A percentile compares a stretch with the other conserved stretches of the same genome.
phyloP scores from a whole-genome alignment of 2,797 vertebrate genomes.

The Carduelis carduelis region DNA sequence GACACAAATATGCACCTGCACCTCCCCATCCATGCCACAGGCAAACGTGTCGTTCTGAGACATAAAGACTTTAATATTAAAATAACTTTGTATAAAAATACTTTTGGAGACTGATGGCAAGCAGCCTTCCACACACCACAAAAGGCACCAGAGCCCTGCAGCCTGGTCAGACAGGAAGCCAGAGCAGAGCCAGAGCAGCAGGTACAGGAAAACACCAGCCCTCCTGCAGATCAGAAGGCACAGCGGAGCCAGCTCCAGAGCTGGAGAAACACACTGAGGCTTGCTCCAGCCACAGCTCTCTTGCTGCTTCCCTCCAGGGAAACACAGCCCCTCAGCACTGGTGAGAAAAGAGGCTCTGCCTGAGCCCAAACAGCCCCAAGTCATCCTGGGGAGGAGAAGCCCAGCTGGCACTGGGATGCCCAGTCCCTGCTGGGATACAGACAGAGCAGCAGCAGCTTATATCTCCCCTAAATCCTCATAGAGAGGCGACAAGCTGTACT shows the following conservation, averaged over 20 bases:
- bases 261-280: neutral
- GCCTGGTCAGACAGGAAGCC: neutral
- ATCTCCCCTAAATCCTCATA: conserved; percentile 67
- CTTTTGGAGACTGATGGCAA: neutral
- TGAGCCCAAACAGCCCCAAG: neutral
- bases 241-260: neutral
- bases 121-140: neutral
- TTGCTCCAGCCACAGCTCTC: neutral
- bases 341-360: neutral
- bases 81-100: conserved; percentile 65
- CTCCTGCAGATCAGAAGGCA: neutral
- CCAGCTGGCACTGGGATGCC: neutral
- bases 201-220: neutral
- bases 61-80: conserved; percentile 53
- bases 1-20: accelerated
- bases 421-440: neutral
- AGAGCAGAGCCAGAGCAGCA: neutral
- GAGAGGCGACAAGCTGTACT: neutral
- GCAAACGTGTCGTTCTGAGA: neutral
- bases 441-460: neutral
- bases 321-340: neutral
- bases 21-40: neutral
- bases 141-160: neutral
- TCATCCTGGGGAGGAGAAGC: accelerated
- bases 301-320: neutral